Percentiles rank a stretch among this genome's conserved stretches.
Conservation (phyloP, 2,797 vertebrate genomes). For the Poeciliopsis presidionis region DNA sequence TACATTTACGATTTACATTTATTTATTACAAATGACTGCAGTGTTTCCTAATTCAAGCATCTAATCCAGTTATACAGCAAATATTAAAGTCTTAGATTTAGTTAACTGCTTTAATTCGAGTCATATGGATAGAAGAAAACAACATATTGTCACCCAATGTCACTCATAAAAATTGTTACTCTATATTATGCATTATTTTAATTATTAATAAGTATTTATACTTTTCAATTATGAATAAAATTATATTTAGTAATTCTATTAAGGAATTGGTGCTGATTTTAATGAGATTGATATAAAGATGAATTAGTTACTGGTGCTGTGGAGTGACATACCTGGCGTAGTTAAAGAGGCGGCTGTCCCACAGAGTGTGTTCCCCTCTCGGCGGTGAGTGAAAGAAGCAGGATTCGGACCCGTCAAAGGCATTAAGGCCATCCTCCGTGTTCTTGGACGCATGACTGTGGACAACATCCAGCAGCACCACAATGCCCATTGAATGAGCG, state of each 20-base stretch:
- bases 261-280: background rate
- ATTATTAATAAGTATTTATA: too few species aligned
- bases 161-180: too few species aligned
- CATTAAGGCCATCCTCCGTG: constrained; percentile 93
- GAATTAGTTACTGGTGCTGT: background rate
- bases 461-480: constrained; percentile 92
- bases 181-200: too few species aligned
- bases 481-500: constrained; percentile 93
- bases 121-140: too few species aligned
- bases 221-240: too few species aligned
- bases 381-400: constrained; percentile 93
- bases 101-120: too few species aligned
- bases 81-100: background rate
- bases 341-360: constrained; percentile 95
- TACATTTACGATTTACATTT: background rate
- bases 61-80: background rate
- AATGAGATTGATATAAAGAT: background rate
- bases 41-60: background rate
- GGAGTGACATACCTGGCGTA: constrained; percentile 86
- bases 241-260: background rate
- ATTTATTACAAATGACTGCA: background rate
- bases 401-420: constrained; percentile 92
- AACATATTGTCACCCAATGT: too few species aligned
- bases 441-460: constrained; percentile 98
- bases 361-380: constrained; percentile 87